Base-by-base conservation (phyloP, 1,140 invertebrate species). In the Teleopsis dalmanni region DNA sequence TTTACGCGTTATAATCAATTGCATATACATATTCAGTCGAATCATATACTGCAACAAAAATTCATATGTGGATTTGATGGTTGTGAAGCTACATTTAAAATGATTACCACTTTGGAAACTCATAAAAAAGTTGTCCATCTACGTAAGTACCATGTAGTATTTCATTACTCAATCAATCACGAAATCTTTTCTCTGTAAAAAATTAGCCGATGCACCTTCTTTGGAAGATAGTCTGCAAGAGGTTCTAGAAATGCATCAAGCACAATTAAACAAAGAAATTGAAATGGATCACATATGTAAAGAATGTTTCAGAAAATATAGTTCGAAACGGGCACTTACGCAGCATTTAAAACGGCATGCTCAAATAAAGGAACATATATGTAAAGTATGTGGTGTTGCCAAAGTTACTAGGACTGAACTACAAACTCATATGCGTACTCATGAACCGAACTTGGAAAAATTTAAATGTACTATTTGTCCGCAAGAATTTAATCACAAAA, bases 1-100 rank as follows among this genome's bases (percentile, higher is more conserved):
- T 66, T 62, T 38, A 66, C 63, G 6, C 59, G 63, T 7, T 66
- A 66, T n/a, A 59, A 62, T 21, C 60, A 66, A 29, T 51, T 66
- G 6, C 59, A 59, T 9, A 53, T 53, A 2, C 63, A 66, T 36
- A 56, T 57, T 22, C 60, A 64, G 3, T 64, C 60, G 3, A 52
- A 49, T 10, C 62, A 65, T 55, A 52, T 56, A 33, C 2, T 26
- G 4, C 25, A 48, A 47, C n/a, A 40, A 16, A 13, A 27, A 5
- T 48, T 48, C 23, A 21, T 27, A 9, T 48, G 47, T 34, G 47
- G 23, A 14, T 48, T 38, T 16, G 23, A 41, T 23, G 37, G 37
- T 8, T 48, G 38, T 33, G 47, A 48, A 34, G 47, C 47, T 16
- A 14, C 29, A 6, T 48, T 48, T 35, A 22, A 40, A 3, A 29